Base-by-base conservation (phyloP, 2,113 vertebrate genomes). In the Pachypanchax playfairii region DNA sequence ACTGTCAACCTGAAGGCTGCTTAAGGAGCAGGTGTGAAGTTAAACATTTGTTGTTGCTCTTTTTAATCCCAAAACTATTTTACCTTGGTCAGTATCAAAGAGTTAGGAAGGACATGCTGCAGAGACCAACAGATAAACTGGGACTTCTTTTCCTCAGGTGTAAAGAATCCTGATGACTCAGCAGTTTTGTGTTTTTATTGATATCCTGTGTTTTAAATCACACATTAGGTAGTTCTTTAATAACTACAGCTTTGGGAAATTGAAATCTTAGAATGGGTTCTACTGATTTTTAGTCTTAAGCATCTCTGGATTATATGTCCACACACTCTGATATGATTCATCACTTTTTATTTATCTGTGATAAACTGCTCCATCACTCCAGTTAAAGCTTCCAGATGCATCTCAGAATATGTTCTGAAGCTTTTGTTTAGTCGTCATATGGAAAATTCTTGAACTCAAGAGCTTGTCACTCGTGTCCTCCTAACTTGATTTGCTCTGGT, bases 1-100 rank as follows among this genome's bases (percentile, higher is more conserved):
- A 63, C 74, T 56, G 59, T 70, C 71, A 70, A 77, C 80, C 74
- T 86, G 42, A 75, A 79, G 77, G 82, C 33, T 60, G 33, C 64
- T 58, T 48, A 70, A 68, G 68, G 43, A 85, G 63, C 80, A 80
- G 68, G 84, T 86, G 82, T 80, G 73, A 62, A 74, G 81, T 77
- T 84, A 75, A 84, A 83, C 83, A 70, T 58, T 74, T 82, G 84
- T 47, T 56, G 72, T 64, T 65, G 35, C 43, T 54, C 56, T 59
- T 35, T 68, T 36, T 52, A 63, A 69, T 24, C 20, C n/a, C 44
- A 31, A n/a, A 74, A 28, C 21, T 58, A 29, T 46, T 26, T 49
- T 59, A 17, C 51, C 26, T 42, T 56, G 39, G 26, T 46, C 24
- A 33, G 15, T 29, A 12, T 48, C 9, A 22, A 6, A 53, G 42